Evolutionary conservation across 2,113 vertebrate genomes (phyloP), one percentile per base, ranked within the genome.

Genomic region (Acanthochromis polyacanthus): DNA sequence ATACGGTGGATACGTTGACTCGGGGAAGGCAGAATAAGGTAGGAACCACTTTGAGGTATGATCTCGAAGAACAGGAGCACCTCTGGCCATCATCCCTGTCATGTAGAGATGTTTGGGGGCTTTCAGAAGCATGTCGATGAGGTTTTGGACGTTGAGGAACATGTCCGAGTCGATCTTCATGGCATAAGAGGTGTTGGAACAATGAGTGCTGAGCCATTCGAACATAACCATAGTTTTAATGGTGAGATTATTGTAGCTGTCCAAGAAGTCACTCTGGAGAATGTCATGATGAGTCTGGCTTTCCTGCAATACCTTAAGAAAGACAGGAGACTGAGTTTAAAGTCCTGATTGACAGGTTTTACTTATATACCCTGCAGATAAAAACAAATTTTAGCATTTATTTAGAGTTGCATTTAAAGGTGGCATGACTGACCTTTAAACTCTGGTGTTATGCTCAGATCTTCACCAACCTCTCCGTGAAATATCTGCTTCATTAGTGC

Each of bases 171-270:
- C 96, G 0, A 92, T 65, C 69, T 95, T 93, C 84, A 96, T 46
- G 72, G 89, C 90, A 19, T 94, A 96, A 11, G 5, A 32, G 43
- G 90, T 80, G 19, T 60, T 22, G 56, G 90, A 87, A 50, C 95
- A 96, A 30, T 75, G 85, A 5, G 70, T 71, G 46, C 11, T 75
- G 20, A 95, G 82, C 95, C 95, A 96, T 59, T 96, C 88, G 20
- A 96, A 19, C 3, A 95, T 95, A 78, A 95, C 87, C 57, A 96
- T 53, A 1, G 94, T 96, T 84, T 95, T 95, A 5, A 95, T 22
- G 3, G 94, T 95, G 6, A 95, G 89, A 83, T 95, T 95, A 25
- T 61, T 59, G 88, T 96, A 95, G 56, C 82, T 93, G 82, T 96
- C 95, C 14, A 90, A 0, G 46, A 96, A 96, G 1, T 95, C 84